These are phyloP conservation scores for Hemithea aestivaria DNA, from an alignment of 2,888 invertebrate species.

Conservation along the genomic window DNA sequence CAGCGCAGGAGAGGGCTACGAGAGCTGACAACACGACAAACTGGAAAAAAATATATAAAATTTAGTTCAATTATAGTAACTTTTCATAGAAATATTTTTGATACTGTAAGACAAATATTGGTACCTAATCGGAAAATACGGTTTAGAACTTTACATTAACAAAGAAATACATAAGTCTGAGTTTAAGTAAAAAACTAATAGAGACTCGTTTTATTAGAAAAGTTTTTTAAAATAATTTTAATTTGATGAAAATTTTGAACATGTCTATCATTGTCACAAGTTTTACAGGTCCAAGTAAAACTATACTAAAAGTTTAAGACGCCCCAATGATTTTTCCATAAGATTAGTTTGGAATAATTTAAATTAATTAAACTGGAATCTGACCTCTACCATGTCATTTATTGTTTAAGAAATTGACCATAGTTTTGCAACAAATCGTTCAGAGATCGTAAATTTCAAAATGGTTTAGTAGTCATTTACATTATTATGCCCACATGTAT, in stretches of 20 bases:
- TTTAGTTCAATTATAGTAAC: not conserved
- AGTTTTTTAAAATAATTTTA: no score
- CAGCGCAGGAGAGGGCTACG: slow-evolving; percentile 56
- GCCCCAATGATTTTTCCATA: no score
- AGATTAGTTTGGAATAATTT: no score
- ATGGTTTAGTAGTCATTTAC: slow-evolving; percentile 37
- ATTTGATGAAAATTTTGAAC: no score
- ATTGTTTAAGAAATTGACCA: slow-evolving; percentile 29
- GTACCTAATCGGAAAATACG: not conserved
- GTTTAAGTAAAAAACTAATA: no score
- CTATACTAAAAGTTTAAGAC: no score
- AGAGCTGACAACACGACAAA: slow-evolving; percentile 58
- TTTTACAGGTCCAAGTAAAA: no score
- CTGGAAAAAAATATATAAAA: slow-evolving; percentile 39
- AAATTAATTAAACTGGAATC: slow-evolving; percentile 21
- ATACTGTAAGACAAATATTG: not conserved
- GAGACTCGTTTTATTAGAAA: no score
- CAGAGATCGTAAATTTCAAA: slow-evolving; percentile 36
- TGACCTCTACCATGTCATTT: slow-evolving; percentile 26
- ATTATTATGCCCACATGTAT: slow-evolving; percentile 41
- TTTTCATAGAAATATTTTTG: not conserved
- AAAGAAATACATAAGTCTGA: no score
- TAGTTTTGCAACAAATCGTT: slow-evolving; percentile 37
- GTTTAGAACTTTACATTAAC: no score
- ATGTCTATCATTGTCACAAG: no score